Evolutionary conservation across 2,888 invertebrate genomes (phyloP).

Genomic region (Resseliella maxima): DNA sequence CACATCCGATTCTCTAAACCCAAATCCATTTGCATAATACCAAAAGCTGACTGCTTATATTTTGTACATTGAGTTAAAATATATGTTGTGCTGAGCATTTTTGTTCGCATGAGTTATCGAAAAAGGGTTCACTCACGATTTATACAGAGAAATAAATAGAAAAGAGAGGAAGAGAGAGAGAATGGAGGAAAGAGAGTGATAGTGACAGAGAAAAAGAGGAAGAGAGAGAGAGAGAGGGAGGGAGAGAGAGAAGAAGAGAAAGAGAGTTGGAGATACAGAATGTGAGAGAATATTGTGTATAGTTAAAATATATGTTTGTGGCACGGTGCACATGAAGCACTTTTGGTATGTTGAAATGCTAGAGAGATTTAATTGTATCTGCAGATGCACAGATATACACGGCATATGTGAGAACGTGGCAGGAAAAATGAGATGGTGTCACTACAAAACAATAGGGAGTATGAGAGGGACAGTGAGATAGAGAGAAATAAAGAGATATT

Average conservation of each 20-base stretch:
- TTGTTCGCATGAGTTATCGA: slow-evolving; percentile 23
- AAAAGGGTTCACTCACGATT: slow-evolving; percentile 9
- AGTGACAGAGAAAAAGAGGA: neutral
- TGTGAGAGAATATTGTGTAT: too few relatives aligned
- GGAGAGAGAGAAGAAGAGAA: too few relatives aligned
- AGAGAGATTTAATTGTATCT: slow-evolving; percentile 22
- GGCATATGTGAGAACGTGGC: neutral
- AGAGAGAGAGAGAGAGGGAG: neutral
- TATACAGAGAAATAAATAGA: neutral
- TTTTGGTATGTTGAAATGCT: slow-evolving; percentile 9
- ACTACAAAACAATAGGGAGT: neutral
- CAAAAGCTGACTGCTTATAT: neutral
- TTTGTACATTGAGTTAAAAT: neutral
- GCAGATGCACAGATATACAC: neutral
- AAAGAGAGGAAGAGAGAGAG: neutral
- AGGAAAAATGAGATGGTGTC: neutral
- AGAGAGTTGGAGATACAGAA: neutral
- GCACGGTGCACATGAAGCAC: neutral
- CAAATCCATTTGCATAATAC: slow-evolving; percentile 39
- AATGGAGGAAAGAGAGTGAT: neutral
- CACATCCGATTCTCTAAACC: slow-evolving; percentile 41
- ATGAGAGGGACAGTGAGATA: neutral
- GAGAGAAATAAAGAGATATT: neutral
- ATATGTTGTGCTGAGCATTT: neutral
- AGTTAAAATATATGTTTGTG: neutral